Percentiles rank a stretch among this genome's conserved stretches.
Conservation (phyloP, 2,888 invertebrate species). For the Drosophila lacicola region DNA sequence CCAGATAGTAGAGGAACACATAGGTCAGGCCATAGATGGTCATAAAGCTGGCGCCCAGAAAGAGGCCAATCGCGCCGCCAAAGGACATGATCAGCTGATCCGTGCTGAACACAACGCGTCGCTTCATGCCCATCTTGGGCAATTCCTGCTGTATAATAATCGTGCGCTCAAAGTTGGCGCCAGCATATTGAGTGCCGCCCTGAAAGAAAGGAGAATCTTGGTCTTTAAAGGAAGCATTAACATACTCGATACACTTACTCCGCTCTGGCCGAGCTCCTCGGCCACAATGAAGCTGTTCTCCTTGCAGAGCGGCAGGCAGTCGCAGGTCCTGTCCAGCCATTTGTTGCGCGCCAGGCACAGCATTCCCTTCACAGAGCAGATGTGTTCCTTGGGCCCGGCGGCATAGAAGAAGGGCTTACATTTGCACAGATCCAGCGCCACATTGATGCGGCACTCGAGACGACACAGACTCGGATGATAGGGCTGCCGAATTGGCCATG, state of each 20-base stretch:
- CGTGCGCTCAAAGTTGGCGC: slow-evolving; percentile 70
- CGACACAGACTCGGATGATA: slow-evolving; percentile 81
- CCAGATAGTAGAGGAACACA: slow-evolving; percentile 52
- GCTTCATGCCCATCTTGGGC: slow-evolving; percentile 79
- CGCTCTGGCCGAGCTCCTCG: slow-evolving; percentile 57
- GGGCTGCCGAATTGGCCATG: slow-evolving; percentile 47
- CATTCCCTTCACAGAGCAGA: slow-evolving; percentile 78
- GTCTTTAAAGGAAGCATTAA: too few species aligned
- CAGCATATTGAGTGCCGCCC: slow-evolving; percentile 9
- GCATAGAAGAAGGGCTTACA: slow-evolving; percentile 83
- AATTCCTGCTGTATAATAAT: slow-evolving; percentile 67
- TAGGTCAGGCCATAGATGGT: slow-evolving; percentile 73
- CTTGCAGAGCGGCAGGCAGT: slow-evolving; percentile 76
- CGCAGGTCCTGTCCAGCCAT: slow-evolving; percentile 73
- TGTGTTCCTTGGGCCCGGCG: slow-evolving; percentile 60
- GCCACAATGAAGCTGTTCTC: slow-evolving; percentile 65
- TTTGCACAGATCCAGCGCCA: slow-evolving; percentile 75
- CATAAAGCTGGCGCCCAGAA: slow-evolving; percentile 84
- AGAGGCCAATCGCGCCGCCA: slow-evolving; percentile 84
- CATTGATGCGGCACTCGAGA: slow-evolving; percentile 81
- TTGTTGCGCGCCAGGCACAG: slow-evolving; percentile 70
- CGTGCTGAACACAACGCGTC: slow-evolving; percentile 82
- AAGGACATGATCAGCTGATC: slow-evolving; percentile 83
- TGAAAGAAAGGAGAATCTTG: neutral
- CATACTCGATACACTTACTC: slow-evolving; percentile 53